phyloP scores from a whole-genome alignment of 2,797 vertebrate species.

The Linurgus olivaceus region DNA sequence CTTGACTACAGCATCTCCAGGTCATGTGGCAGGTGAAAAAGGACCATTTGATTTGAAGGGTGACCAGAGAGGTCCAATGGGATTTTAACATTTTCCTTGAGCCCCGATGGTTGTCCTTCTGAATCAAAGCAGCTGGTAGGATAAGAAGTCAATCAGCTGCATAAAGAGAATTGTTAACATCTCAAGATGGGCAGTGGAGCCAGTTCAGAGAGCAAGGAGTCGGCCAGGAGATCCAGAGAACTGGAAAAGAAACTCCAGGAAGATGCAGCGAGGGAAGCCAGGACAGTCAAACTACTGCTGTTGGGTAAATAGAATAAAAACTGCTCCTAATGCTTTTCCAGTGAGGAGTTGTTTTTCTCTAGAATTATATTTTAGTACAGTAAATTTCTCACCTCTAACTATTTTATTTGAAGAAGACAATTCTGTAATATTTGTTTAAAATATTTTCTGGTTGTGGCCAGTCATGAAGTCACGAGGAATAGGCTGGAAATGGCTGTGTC shows the following conservation, averaged over 20 bases:
- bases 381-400: neutral
- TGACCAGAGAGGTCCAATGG: neutral
- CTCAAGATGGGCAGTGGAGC: constrained; percentile 70
- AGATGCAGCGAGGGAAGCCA: constrained; percentile 74
- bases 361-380: neutral
- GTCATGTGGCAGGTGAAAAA: constrained; percentile 33
- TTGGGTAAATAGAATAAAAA: constrained; percentile 70
- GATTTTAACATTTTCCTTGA: neutral
- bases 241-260: constrained; percentile 79
- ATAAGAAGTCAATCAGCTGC: neutral
- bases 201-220: constrained; percentile 76
- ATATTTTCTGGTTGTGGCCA: neutral
- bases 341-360: neutral
- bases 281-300: constrained; percentile 76
- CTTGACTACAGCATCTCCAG: neutral
- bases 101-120: neutral
- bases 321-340: neutral
- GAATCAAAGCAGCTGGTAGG: neutral
- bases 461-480: neutral
- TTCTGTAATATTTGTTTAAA: neutral
- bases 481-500: neutral
- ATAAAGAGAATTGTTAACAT: neutral
- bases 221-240: constrained; percentile 71
- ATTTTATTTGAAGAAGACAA: neutral
- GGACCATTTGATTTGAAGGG: constrained; percentile 17